Evolutionary conservation across 2,888 invertebrate genomes (phyloP), one percentile per base, ranked within the genome.

Genomic region (Merodon equestris): DNA sequence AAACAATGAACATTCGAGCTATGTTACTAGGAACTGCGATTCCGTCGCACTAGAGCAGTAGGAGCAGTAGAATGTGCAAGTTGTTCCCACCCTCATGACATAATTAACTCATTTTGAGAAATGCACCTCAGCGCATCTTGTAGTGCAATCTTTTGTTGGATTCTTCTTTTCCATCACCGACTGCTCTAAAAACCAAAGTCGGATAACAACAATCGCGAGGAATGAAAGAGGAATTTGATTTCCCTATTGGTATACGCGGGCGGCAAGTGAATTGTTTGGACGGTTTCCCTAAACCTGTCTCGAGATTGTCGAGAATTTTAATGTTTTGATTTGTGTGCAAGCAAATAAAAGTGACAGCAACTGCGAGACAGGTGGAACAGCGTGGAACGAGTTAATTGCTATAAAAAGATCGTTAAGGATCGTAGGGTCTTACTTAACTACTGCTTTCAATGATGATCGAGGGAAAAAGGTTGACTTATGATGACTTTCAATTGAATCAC

Each of bases 41-140:
- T 58, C 61, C 57, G 48, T 40, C 53, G 50, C 40, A 50, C 61
- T 45, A 34, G 50, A 17, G 56, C 61, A 64, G 68, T 18, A 47
- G 63, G 68, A 38, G 15, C 42, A 18, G 50, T 63, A 70, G 79
- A 79, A 79, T 73, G 74, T 85, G 76, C 81, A 77, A 81, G 73
- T 81, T 79, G 82, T 84, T 87, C 87, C 88, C 87, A 87, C 87
- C 87, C 87, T 88, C 88, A 87, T 87, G 88, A 87, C 87, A 87
- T 87, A 87, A 87, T 87, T 88, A 87, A 86, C 83, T 83, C 82
- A 83, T 84, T 83, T 84, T 83, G 17, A 73, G 48, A 63, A 73
- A 73, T 60, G 68, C 58, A 70, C 74, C 53, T 74, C 60, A 64
- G 63, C 58, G 64, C 74, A 58, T 74, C 60, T 68, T 54, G 50